Conservation (phyloP, 1,140 invertebrate species). For the Zaprionus davidi region DNA sequence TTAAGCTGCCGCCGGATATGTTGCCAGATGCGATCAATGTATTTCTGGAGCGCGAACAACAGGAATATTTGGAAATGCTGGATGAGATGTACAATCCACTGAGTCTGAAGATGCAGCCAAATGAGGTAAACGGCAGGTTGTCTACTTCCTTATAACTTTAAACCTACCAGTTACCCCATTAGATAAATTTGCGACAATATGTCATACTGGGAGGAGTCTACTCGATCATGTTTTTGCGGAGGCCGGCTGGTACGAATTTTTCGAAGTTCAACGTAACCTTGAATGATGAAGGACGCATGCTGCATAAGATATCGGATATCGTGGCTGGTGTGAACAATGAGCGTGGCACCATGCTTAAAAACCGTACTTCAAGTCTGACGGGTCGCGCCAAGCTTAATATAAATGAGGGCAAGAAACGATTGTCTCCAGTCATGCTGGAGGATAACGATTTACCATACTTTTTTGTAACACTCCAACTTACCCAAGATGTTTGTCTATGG, state of each 20-base stretch:
- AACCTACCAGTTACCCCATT: neutral
- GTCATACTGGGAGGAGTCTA: conserved; percentile 71
- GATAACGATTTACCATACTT: conserved; percentile 54
- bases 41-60: conserved; percentile 59
- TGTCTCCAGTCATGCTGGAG: neutral
- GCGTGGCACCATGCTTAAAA: neutral
- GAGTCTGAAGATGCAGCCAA: conserved; percentile 29
- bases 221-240: conserved; percentile 55
- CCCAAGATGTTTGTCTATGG: conserved; percentile 65
- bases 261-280: conserved; percentile 60
- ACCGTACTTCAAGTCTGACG: neutral
- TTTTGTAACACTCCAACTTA: conserved; percentile 52
- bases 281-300: conserved; percentile 57
- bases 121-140: conserved; percentile 49
- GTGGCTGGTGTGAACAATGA: neutral
- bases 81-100: conserved; percentile 60
- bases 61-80: conserved; percentile 53
- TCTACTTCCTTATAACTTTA: neutral
- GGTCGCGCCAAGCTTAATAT: conserved; percentile 3
- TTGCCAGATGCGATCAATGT: conserved; percentile 48
- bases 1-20: conserved; percentile 28
- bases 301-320: conserved; percentile 47
- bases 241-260: conserved; percentile 51
- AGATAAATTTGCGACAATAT: conserved; percentile 71
- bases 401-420: neutral